phyloP scores from a whole-genome alignment of 2,797 vertebrate species.

The Cossypha niveicapilla region DNA sequence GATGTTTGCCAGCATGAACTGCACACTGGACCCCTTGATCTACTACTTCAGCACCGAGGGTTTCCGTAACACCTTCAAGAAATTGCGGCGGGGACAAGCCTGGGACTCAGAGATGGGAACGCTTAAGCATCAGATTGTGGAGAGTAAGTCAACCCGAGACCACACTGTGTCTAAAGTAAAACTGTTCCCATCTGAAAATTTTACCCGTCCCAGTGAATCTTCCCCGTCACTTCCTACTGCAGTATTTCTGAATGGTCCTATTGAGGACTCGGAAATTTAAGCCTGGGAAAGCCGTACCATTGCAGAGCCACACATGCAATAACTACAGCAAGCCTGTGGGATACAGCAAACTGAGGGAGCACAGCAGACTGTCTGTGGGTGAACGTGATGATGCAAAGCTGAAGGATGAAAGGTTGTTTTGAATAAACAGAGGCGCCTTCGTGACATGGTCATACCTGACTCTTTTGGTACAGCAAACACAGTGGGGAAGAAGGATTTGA shows the following conservation, averaged over 20 bases:
- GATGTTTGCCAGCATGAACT: conserved; percentile 77
- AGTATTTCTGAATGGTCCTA: conserved; percentile 47
- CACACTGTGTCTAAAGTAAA: neutral
- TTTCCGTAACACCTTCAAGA: conserved; percentile 76
- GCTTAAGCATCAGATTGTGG: neutral
- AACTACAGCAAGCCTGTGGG: neutral
- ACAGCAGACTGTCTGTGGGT: neutral
- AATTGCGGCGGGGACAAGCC: conserved; percentile 32
- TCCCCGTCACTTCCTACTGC: neutral
- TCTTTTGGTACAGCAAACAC: neutral
- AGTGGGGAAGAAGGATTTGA: neutral
- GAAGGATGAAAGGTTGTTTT: neutral
- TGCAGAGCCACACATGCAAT: neutral
- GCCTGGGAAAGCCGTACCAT: neutral
- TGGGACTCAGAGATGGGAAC: conserved; percentile 48
- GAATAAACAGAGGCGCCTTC: conserved; percentile 24
- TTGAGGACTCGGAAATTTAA: conserved; percentile 69
- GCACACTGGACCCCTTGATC: conserved; percentile 76
- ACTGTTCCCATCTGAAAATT: neutral
- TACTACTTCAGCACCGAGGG: conserved; percentile 82
- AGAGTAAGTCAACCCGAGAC: neutral
- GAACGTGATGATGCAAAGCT: neutral
- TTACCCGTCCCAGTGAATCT: neutral
- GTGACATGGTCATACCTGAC: neutral
- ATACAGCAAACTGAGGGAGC: neutral